A percentile compares a stretch with the other conserved stretches of the same genome.
These are phyloP conservation scores for Apamea crenata DNA, from an alignment of 2,888 invertebrate genomes.

Conservation along the genomic window DNA sequence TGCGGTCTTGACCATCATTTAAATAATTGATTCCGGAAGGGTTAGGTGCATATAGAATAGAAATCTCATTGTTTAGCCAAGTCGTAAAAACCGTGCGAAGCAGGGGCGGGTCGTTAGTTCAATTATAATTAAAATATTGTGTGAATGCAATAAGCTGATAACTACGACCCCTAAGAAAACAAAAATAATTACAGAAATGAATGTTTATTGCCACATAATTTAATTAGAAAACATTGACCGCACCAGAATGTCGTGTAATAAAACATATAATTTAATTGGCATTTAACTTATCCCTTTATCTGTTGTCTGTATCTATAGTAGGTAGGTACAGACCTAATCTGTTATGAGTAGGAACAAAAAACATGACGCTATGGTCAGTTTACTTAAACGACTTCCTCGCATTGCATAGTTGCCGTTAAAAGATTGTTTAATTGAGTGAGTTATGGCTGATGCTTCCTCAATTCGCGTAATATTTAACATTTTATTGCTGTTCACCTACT, in stretches of 20 bases:
- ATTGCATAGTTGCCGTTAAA: slow-evolving; percentile 70
- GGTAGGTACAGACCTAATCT: slow-evolving; percentile 21
- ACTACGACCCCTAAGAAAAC: slow-evolving; percentile 36
- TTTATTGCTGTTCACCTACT: slow-evolving; percentile 70
- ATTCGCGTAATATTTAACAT: slow-evolving; percentile 75
- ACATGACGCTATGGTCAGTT: slow-evolving; percentile 74
- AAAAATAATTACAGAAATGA: slow-evolving; percentile 56
- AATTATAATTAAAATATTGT: slow-evolving; percentile 4
- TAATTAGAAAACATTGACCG: slow-evolving; percentile 53
- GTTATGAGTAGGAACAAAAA: slow-evolving; percentile 53
- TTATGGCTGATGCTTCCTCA: slow-evolving; percentile 75
- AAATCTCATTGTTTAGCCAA: neutral
- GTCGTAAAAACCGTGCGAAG: neutral
- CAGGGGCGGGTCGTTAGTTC: neutral
- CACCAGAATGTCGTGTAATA: slow-evolving; percentile 49
- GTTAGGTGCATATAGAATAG: neutral
- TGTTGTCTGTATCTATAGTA: slow-evolving; percentile 36
- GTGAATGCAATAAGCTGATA: slow-evolving; percentile 16
- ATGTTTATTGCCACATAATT: slow-evolving; percentile 48
- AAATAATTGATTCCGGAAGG: neutral
- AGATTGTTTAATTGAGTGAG: slow-evolving; percentile 75
- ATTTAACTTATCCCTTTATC: slow-evolving; percentile 66
- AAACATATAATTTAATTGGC: slow-evolving; percentile 68
- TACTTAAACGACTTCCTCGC: slow-evolving; percentile 75
- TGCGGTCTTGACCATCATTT: neutral